Base-by-base conservation (phyloP, 2,888 invertebrate species). In the Atethmia centrago region DNA sequence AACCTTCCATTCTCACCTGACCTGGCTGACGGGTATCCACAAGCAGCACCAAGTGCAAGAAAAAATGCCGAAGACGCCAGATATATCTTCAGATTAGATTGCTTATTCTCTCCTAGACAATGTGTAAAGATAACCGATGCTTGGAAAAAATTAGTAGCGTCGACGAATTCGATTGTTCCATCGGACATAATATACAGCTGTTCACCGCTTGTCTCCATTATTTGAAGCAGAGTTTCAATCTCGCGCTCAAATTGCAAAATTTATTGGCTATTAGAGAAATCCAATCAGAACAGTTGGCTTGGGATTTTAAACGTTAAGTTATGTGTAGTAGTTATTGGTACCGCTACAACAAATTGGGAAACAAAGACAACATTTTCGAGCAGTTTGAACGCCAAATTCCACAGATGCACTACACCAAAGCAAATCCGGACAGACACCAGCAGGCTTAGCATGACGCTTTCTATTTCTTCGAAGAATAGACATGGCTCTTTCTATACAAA, bases 181-280 rank as follows among this genome's bases (percentile, higher is more conserved):
- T 61, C 53, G 40, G 45, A 55, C 51, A 70, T 59, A 61, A 53
- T 31, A 53, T 21, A 49, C 61, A 59, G 71, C 42, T 55, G 61
- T 45, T 45, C n/a, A 9, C 56, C 16, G 58, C 21, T 25, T 64
- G 59, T 61, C 80, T 36, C 59, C 53, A 80, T 64, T 59, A 73
- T 73, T 59, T 74, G 64, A 42, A 51, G 56, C 56, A 49, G n/a
- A n/a, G 63, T 67, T 63, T 81, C 81, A 78, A 81, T 78, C 76
- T 49, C 58, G 51, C 53, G 82, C 53, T 81, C 40, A 55, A 78
- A 75, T 78, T 81, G 76, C 64, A 42, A 75, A 64, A 80, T 61
- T 61, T 80, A 80, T 74, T 74, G 59, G 25, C 67, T 47, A 75
- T 68, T 81, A 81, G 47, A 56, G 45, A 75, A 80, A 68, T 75